A percentile compares a stretch with the other conserved stretches of the same genome.
phyloP scores from a whole-genome alignment of 2,888 invertebrate genomes.

The Tinea semifulvella region DNA sequence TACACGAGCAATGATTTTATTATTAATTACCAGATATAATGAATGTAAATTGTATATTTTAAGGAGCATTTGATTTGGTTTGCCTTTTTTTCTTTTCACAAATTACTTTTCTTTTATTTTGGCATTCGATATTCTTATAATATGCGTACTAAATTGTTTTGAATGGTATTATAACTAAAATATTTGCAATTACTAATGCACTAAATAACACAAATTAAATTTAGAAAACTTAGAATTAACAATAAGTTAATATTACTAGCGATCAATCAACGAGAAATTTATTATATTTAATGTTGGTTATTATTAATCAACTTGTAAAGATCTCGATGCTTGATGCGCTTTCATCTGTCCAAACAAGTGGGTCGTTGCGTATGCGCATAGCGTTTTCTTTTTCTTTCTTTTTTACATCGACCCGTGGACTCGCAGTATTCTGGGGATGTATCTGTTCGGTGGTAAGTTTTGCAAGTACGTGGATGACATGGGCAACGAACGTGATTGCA shows the following conservation, averaged over 20 bases:
- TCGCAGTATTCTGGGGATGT: slow-evolving; percentile 98
- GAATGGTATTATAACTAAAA: slow-evolving; percentile 36
- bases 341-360: slow-evolving; percentile 42
- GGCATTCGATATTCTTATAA: slow-evolving; percentile 38
- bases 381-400: slow-evolving; percentile 65
- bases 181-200: slow-evolving; percentile 34
- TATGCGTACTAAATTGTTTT: slow-evolving; percentile 23
- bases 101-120: slow-evolving; percentile 38
- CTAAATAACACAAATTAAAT: slow-evolving; percentile 43
- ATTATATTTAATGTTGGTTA: neutral
- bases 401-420: slow-evolving; percentile 54
- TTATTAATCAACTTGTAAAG: neutral
- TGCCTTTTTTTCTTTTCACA: slow-evolving; percentile 35
- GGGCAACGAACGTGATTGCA: slow-evolving; percentile 86
- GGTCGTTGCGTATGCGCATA: slow-evolving; percentile 61
- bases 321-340: slow-evolving; percentile 37
- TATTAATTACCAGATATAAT: slow-evolving; percentile 25
- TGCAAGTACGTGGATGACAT: slow-evolving; percentile 94
- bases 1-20: slow-evolving; percentile 28
- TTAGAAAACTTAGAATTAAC: neutral
- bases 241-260: neutral
- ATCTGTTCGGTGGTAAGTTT: slow-evolving; percentile 99
- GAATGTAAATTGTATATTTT: slow-evolving; percentile 36
- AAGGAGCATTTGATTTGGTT: slow-evolving; percentile 51
- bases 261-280: slow-evolving; percentile 12